phyloP scores from a whole-genome alignment of 2,888 invertebrate species.

The Caenorhabditis auriculariae region DNA sequence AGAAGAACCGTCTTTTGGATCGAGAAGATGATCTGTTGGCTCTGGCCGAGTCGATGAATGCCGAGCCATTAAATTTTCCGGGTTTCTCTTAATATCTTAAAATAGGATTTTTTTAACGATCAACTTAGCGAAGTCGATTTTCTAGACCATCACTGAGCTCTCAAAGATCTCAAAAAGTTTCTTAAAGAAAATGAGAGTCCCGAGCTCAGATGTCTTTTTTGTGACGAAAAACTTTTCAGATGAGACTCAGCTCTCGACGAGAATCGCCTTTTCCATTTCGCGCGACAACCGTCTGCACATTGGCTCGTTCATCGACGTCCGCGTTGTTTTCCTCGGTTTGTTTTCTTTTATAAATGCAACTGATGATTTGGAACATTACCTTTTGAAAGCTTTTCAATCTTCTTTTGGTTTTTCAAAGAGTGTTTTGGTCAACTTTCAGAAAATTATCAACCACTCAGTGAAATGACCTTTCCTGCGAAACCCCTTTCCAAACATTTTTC shows the following conservation, averaged over 20 bases:
- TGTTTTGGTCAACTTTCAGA: constrained; percentile 64
- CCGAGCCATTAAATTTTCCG: constrained; percentile 15
- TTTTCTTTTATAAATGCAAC: no score
- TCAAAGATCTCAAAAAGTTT: no score
- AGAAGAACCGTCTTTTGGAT: constrained; percentile 14
- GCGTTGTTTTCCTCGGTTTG: constrained; percentile 17
- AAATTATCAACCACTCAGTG: no score
- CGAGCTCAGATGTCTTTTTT: no score
- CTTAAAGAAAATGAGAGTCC: no score
- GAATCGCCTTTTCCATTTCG: constrained; percentile 71
- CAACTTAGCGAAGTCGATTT: no score
- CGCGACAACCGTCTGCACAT: constrained; percentile 72
- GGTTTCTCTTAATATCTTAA: background rate
- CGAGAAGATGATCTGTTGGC: constrained; percentile 29
- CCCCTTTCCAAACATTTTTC: no score
- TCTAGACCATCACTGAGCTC: no score
- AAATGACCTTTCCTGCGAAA: no score
- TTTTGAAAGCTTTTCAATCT: background rate
- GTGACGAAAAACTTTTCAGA: background rate
- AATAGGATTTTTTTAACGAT: background rate
- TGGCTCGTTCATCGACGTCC: constrained; percentile 67
- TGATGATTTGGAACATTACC: no score
- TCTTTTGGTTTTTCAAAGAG: constrained; percentile 54
- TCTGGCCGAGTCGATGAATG: constrained; percentile 20
- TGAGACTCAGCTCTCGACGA: constrained; percentile 56